Base-by-base conservation (phyloP, 2,888 invertebrate genomes). In the Coleophora deauratella region DNA sequence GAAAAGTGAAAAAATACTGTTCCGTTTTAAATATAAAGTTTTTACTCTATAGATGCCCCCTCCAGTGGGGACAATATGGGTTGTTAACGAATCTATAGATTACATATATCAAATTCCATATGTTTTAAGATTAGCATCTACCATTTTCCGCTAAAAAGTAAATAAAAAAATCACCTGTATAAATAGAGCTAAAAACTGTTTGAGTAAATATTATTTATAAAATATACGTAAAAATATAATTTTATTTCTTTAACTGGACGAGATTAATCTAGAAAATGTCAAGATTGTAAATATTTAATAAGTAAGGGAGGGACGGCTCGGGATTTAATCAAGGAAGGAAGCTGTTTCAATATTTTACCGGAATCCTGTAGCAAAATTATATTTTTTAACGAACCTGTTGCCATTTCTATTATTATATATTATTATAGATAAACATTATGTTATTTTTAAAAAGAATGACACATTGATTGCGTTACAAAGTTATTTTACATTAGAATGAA, bases 211-310 rank as follows among this genome's bases (percentile, higher is more conserved):
- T 34, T 11, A 31, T 9, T 34, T 34, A 34, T 9, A 34, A 33
- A 11, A 9, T 11, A 3, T 11, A 7, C 12, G 7, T 34, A 10
- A 2, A 31, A 31, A n/a, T 4, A 31, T 2, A 31, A 10, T 12
- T 12, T 36, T 36, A n/a, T 12, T 27, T 32, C 44, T 46, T 47
- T 49, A 51, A 49, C 57, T 54, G 46, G 42, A 43, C 41, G 38
- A 52, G 50, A 53, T 57, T 58, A 58, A 63, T 59, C 59, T 45
- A 41, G 51, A 56, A 54, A 57, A 45, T 56, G 57, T 51, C 47
- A 49, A 53, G 46, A 57, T 55, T 58, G 55, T 57, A 64, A 62
- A 66, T 63, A 63, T 66, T 62, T 59, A 62, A 66, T 59, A 57
- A 61, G 52, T 47, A 49, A 42, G 44, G 49, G 50, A 47, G 51